These are phyloP conservation scores for Hesperophylax magnus DNA, from an alignment of 1,140 invertebrate species.

Conservation along the genomic window DNA sequence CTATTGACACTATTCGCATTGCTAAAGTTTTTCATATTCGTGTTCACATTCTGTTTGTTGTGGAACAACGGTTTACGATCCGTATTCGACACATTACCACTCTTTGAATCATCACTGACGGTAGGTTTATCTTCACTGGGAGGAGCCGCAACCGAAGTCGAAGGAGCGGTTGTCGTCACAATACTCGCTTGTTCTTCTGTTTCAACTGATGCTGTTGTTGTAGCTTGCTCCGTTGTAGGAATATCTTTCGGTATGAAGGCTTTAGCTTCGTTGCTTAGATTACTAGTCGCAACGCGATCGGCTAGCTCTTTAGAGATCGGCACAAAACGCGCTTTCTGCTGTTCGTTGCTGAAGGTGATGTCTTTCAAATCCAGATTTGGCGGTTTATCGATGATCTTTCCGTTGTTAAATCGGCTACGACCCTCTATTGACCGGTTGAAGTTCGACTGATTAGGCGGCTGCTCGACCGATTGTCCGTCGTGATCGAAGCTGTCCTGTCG, in stretches of 20 bases:
- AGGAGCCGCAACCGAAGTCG: background rate
- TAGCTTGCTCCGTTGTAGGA: background rate
- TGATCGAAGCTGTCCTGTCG: slow-evolving; percentile 40
- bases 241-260: slow-evolving; percentile 33
- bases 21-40: background rate
- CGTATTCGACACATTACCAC: background rate
- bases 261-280: slow-evolving; percentile 40
- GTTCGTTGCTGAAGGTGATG: background rate
- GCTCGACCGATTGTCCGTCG: background rate
- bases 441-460: background rate
- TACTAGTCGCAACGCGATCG: slow-evolving; percentile 18
- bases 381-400: background rate
- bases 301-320: slow-evolving; percentile 11
- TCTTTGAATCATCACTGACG: background rate
- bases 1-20: slow-evolving; percentile 38
- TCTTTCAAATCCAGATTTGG: background rate
- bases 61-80: background rate
- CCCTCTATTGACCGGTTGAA: slow-evolving; percentile 1
- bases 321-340: slow-evolving; percentile 5
- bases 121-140: background rate
- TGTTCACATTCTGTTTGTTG: slow-evolving; percentile 30
- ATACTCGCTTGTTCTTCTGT: background rate
- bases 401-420: background rate
- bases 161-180: background rate
- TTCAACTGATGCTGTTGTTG: background rate